Conservation (phyloP, 1,140 invertebrate species). For the Venustaconcha ellipsiformis region DNA sequence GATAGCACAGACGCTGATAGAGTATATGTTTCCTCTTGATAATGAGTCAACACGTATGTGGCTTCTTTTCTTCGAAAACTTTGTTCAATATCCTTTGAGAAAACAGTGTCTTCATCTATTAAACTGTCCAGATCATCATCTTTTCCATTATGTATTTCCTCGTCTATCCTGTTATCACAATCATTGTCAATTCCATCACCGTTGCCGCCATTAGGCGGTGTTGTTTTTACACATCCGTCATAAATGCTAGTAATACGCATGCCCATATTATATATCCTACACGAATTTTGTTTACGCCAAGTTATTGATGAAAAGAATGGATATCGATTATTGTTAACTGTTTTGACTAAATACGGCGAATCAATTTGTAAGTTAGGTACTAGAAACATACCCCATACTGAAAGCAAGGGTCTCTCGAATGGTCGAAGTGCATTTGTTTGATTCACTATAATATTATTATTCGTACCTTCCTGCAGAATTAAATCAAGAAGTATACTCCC, state of each 20-base stretch:
- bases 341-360: too few species aligned
- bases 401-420: too few species aligned
- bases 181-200: slow-evolving; percentile 32
- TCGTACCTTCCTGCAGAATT: too few species aligned
- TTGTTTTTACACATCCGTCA: slow-evolving; percentile 10
- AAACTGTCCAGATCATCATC: slow-evolving; percentile 26
- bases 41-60: slow-evolving; percentile 9
- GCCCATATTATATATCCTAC: slow-evolving; percentile 1
- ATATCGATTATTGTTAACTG: too few species aligned
- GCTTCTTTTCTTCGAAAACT: background rate
- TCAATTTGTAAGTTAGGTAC: too few species aligned
- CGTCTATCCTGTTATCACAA: slow-evolving; percentile 31
- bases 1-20: slow-evolving; percentile 17
- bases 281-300: too few species aligned
- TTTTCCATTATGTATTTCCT: slow-evolving; percentile 20
- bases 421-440: too few species aligned
- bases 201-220: slow-evolving; percentile 15
- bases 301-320: too few species aligned
- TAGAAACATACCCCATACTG: too few species aligned
- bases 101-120: slow-evolving; percentile 21
- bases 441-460: too few species aligned
- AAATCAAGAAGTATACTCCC: too few species aligned
- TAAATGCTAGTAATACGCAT: slow-evolving; percentile 24
- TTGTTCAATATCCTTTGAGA: background rate
- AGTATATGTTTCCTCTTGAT: slow-evolving; percentile 7